Percentiles rank a stretch among this genome's conserved stretches.
Conservation (phyloP, 2,797 vertebrate species). For the Sebastes ruberrimus region DNA sequence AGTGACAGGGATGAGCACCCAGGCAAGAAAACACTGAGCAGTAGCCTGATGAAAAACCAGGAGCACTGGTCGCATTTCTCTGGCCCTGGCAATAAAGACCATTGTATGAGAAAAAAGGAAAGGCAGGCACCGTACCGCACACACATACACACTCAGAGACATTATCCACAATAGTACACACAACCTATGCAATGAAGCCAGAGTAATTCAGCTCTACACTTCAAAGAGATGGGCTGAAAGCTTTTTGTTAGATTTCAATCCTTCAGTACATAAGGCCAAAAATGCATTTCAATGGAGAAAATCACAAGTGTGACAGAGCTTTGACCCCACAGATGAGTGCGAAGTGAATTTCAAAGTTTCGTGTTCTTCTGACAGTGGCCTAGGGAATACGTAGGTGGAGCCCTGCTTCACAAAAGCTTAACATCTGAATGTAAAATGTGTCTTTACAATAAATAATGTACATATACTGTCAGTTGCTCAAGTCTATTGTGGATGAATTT, state of each 20-base stretch:
- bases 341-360: slow-evolving; percentile 66
- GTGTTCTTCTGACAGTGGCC: slow-evolving; percentile 23
- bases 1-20: slow-evolving; percentile 82
- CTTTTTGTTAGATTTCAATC: slow-evolving; percentile 77
- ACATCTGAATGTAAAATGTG: slow-evolving; percentile 21
- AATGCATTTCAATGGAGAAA: slow-evolving; percentile 73
- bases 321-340: slow-evolving; percentile 63
- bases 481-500: neutral
- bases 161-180: slow-evolving; percentile 72
- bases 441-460: neutral
- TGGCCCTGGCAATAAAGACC: slow-evolving; percentile 68
- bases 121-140: slow-evolving; percentile 36
- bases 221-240: slow-evolving; percentile 77
- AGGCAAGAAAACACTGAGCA: slow-evolving; percentile 76
- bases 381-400: slow-evolving; percentile 3
- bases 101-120: slow-evolving; percentile 71
- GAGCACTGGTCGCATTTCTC: slow-evolving; percentile 60
- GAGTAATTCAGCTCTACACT: slow-evolving; percentile 71
- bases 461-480: neutral
- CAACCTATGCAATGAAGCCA: slow-evolving; percentile 70
- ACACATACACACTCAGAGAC: slow-evolving; percentile 40
- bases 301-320: slow-evolving; percentile 63
- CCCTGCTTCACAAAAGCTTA: slow-evolving; percentile 4
- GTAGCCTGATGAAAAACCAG: slow-evolving; percentile 75
- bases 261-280: slow-evolving; percentile 67